These are phyloP conservation scores for Homalodisca vitripennis DNA, from an alignment of 1,140 invertebrate species.

Conservation along the genomic window DNA sequence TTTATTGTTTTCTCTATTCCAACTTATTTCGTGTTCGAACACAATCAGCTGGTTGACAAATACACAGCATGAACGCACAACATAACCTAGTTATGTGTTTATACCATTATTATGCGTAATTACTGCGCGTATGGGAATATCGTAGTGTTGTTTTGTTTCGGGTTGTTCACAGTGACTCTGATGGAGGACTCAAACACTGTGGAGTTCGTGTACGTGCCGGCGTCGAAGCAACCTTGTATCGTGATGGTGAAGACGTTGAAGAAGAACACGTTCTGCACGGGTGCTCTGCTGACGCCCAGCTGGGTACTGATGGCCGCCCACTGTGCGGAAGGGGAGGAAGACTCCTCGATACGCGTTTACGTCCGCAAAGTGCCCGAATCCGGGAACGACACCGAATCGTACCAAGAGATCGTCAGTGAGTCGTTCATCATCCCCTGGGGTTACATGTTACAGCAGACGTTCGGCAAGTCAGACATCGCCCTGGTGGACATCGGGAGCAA, in stretches of 20 bases:
- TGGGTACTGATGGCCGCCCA: neutral
- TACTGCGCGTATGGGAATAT: too few species aligned
- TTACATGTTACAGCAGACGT: neutral
- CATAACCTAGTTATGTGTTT: too few species aligned
- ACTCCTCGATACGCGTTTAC: neutral
- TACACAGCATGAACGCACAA: too few species aligned
- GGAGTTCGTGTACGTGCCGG: too few species aligned
- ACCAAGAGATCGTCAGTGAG: neutral
- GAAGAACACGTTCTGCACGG: neutral
- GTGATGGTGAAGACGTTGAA: neutral
- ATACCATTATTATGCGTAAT: too few species aligned
- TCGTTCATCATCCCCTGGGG: neutral
- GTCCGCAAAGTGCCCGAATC: neutral
- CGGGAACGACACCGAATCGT: neutral
- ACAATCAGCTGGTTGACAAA: too few species aligned
- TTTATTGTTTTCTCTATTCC: too few species aligned
- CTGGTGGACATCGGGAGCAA: neutral
- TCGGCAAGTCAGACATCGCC: neutral
- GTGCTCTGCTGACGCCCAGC: neutral
- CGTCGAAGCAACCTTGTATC: too few species aligned
- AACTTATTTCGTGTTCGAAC: too few species aligned
- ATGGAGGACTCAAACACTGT: too few species aligned
- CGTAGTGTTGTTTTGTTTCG: too few species aligned
- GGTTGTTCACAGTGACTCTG: too few species aligned
- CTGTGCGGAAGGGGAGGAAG: neutral